Evolutionary conservation across 1,140 invertebrate genomes (phyloP).

Genomic region (Homalodisca vitripennis): DNA sequence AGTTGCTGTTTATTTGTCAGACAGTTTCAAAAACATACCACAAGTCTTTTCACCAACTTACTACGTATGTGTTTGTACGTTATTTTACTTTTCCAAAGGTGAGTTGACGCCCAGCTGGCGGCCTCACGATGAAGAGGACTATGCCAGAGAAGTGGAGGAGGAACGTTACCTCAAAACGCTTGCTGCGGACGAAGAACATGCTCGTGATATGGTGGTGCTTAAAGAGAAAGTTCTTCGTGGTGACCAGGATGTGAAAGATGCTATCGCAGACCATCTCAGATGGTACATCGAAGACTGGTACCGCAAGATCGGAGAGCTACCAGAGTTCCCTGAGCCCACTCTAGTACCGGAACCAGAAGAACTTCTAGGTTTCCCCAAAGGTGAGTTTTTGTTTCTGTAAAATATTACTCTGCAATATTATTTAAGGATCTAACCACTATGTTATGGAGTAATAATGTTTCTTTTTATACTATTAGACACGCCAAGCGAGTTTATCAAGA

Average conservation of each 20-base stretch:
- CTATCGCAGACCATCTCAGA: slow-evolving; percentile 20
- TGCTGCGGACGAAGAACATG: slow-evolving; percentile 5
- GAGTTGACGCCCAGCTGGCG: slow-evolving; percentile 22
- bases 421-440: too few relatives aligned
- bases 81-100: too few relatives aligned
- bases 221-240: neutral
- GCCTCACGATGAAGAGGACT: neutral
- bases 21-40: too few relatives aligned
- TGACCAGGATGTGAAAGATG: neutral
- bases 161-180: neutral
- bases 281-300: slow-evolving; percentile 28
- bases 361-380: slow-evolving; percentile 7
- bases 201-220: neutral
- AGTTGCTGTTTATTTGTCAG: too few relatives aligned
- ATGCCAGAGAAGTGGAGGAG: neutral
- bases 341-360: neutral
- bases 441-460: too few relatives aligned
- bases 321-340: neutral
- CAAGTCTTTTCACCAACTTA: too few relatives aligned
- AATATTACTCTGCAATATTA: too few relatives aligned
- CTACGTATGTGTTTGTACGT: too few relatives aligned
- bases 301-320: slow-evolving; percentile 17
- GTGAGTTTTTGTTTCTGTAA: too few relatives aligned
- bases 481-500: neutral
- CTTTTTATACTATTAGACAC: too few relatives aligned